These are phyloP conservation scores for Latrodectus elegans DNA, from an alignment of 2,888 invertebrate genomes.

Conservation along the genomic window DNA sequence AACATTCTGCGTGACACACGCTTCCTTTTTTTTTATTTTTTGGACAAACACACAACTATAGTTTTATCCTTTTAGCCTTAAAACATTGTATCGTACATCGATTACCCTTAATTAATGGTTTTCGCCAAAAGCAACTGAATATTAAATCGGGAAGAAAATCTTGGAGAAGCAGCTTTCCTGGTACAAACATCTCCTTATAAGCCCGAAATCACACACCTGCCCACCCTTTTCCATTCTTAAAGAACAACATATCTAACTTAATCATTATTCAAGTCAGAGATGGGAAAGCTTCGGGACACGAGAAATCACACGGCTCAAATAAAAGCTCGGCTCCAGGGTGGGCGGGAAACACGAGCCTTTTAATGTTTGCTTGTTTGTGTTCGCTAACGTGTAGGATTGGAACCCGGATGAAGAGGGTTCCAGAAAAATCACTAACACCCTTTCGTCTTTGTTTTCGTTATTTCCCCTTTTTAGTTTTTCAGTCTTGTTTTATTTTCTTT, in stretches of 20 bases:
- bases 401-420: constrained; percentile 5
- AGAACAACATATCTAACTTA: constrained; percentile 28
- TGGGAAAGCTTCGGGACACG: constrained; percentile 23
- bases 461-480: background rate
- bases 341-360: constrained; percentile 27
- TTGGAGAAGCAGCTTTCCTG: background rate
- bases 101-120: constrained; percentile 3
- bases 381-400: constrained; percentile 19
- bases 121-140: background rate
- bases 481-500: background rate
- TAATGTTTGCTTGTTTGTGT: constrained; percentile 51
- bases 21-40: no score
- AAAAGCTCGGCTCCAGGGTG: constrained; percentile 5
- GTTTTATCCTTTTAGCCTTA: no score
- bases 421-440: background rate
- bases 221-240: background rate
- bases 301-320: constrained; percentile 48
- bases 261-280: constrained; percentile 47
- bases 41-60: no score
- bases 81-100: background rate
- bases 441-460: background rate
- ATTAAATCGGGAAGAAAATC: background rate
- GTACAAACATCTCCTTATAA: background rate
- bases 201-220: background rate
- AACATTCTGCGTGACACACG: no score